Percentiles rank a stretch among this genome's conserved stretches.
These are phyloP conservation scores for Phaetusa simplex DNA, from an alignment of 2,113 vertebrate genomes.

Conservation along the genomic window DNA sequence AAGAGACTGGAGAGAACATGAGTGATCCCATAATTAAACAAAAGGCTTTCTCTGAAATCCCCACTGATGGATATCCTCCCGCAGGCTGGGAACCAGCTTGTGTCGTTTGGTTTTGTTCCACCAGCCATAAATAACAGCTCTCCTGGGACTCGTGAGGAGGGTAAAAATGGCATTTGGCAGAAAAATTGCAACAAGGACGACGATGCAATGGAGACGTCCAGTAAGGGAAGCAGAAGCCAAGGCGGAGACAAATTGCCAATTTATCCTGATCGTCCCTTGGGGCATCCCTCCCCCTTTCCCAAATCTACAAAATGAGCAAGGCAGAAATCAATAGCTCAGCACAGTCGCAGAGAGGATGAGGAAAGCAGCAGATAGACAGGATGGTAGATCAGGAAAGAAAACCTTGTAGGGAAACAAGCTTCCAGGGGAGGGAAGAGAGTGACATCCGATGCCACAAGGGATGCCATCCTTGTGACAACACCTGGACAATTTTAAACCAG, in stretches of 20 bases:
- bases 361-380: not conserved
- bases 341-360: not conserved
- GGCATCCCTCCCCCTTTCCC: not conserved
- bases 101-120: not conserved
- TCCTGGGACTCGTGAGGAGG: not conserved
- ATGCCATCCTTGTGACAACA: not conserved
- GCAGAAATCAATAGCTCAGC: slow-evolving; percentile 23
- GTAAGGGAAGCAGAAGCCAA: not conserved
- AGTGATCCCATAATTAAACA: slow-evolving; percentile 48
- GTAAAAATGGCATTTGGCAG: slow-evolving; percentile 5
- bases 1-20: not conserved
- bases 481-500: not conserved
- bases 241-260: not conserved
- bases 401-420: not conserved
- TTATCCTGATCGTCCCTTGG: not conserved
- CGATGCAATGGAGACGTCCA: not conserved
- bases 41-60: slow-evolving; percentile 9
- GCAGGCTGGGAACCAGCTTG: not conserved
- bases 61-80: slow-evolving; percentile 15
- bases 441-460: not conserved
- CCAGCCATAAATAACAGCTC: slow-evolving; percentile 36
- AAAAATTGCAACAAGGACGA: not conserved
- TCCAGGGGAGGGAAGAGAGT: not conserved
- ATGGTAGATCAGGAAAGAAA: not conserved
- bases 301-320: not conserved